These are phyloP conservation scores for Pantala flavescens DNA, from an alignment of 1,140 invertebrate species.

Conservation along the genomic window DNA sequence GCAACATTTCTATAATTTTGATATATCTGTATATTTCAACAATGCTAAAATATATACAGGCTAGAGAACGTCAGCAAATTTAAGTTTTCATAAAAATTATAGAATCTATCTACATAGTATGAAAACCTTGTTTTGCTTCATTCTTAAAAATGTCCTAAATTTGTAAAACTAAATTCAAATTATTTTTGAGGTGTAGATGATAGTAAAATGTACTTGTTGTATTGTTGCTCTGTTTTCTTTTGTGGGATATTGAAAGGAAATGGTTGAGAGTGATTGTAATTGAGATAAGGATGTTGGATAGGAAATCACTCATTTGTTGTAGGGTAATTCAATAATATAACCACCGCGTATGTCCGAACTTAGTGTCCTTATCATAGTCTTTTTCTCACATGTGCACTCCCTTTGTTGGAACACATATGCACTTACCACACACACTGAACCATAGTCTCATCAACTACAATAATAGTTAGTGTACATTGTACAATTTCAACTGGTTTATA, in stretches of 20 bases:
- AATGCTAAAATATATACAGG: neutral
- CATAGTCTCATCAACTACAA: neutral
- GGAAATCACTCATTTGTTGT: neutral
- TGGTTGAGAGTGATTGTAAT: neutral
- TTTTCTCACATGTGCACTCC: neutral
- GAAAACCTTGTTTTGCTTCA: neutral
- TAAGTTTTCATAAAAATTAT: neutral
- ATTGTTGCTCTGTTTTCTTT: no score
- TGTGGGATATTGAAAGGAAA: neutral
- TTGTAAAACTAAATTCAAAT: no score
- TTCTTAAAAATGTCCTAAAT: neutral
- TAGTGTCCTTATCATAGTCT: conserved; percentile 9
- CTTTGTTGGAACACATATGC: neutral
- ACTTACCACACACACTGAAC: neutral
- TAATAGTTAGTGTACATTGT: conserved; percentile 10
- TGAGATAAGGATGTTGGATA: neutral
- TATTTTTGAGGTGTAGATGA: no score
- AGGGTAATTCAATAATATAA: conserved; percentile 1
- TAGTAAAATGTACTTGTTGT: no score
- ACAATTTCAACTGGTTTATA: neutral
- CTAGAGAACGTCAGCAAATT: neutral
- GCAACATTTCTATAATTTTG: no score
- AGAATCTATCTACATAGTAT: neutral
- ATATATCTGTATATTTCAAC: no score
- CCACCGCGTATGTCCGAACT: conserved; percentile 6